These are phyloP conservation scores for Zophobas atratus DNA, from an alignment of 1,140 invertebrate genomes.

Conservation along the genomic window DNA sequence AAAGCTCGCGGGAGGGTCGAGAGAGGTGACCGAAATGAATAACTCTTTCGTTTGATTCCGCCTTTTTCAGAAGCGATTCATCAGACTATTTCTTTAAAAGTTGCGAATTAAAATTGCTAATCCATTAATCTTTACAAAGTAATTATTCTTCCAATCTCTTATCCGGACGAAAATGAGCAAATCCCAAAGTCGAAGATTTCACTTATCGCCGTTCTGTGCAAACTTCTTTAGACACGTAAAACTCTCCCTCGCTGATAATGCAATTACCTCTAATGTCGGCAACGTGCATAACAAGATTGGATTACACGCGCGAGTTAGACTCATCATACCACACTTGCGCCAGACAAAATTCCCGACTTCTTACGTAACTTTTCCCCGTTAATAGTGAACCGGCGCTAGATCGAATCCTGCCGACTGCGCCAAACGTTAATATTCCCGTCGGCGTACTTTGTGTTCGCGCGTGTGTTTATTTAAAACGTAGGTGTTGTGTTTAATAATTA, in stretches of 20 bases:
- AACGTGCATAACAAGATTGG: slow-evolving; percentile 21
- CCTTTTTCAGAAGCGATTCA: background rate
- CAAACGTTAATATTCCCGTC: too few species aligned
- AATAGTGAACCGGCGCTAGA: too few species aligned
- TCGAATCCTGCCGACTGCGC: too few species aligned
- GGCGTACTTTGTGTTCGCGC: too few species aligned
- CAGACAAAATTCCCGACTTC: background rate
- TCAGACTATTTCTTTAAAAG: background rate
- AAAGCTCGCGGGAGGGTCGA: background rate
- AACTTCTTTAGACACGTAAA: background rate
- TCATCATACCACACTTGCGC: slow-evolving; percentile 1
- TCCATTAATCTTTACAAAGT: background rate
- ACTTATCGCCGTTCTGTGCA: background rate
- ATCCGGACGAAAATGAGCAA: background rate
- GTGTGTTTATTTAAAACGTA: background rate
- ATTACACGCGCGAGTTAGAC: slow-evolving; percentile 21
- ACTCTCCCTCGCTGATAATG: slow-evolving; percentile 9
- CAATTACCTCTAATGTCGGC: slow-evolving; percentile 27
- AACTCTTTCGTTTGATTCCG: background rate
- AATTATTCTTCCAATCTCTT: background rate
- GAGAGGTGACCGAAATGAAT: background rate
- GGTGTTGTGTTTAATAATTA: background rate
- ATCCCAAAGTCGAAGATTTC: background rate
- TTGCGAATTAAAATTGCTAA: background rate
- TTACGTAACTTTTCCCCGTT: background rate